Percentiles rank a stretch among this genome's conserved stretches.
Evolutionary conservation across 2,797 vertebrate genomes (phyloP).

Genomic region (Urophycis tenuis): DNA sequence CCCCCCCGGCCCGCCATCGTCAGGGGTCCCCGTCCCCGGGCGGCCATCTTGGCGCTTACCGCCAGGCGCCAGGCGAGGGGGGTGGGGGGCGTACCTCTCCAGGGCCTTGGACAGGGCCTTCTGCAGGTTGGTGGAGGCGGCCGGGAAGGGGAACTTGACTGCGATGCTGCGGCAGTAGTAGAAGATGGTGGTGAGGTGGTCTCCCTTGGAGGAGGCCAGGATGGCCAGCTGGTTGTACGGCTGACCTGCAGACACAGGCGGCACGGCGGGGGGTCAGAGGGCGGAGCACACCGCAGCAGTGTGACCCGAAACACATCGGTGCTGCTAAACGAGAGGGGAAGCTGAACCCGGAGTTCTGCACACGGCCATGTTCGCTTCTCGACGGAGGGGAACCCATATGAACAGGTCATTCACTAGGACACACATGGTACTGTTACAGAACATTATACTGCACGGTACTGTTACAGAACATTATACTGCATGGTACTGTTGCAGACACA

Average conservation of each 20-base stretch:
- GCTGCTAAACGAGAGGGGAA: neutral
- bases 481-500: neutral
- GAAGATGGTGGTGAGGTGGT: conserved; percentile 99
- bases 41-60: neutral
- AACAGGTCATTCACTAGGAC: no score
- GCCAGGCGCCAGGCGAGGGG: neutral
- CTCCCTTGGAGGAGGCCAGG: conserved; percentile 97
- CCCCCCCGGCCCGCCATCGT: no score
- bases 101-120: conserved; percentile 99
- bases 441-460: no score
- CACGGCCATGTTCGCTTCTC: no score
- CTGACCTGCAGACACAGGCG: conserved; percentile 77
- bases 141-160: conserved; percentile 98
- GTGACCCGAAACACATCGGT: neutral
- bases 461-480: neutral
- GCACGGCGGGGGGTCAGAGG: neutral
- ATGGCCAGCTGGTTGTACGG: conserved; percentile 99
- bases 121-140: conserved; percentile 97
- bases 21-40: no score
- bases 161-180: conserved; percentile 99
- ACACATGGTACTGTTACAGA: no score
- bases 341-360: no score
- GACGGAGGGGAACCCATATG: no score
- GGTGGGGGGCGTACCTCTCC: conserved; percentile 77
- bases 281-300: neutral